A percentile compares a stretch with the other conserved stretches of the same genome.
Conservation (phyloP, 2,797 vertebrate genomes). For the Crenichthys baileyi region DNA sequence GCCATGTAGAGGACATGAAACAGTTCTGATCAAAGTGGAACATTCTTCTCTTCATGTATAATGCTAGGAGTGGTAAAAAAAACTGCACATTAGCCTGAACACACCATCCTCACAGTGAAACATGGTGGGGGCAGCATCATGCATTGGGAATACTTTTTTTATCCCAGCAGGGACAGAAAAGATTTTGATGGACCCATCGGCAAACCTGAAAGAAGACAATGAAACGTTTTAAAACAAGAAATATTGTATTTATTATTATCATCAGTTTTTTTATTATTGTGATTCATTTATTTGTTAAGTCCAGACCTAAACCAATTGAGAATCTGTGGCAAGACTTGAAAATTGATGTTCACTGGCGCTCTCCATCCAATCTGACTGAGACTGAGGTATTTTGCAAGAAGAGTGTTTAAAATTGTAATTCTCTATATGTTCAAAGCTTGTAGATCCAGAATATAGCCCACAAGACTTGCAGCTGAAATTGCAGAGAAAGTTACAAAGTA, state of each 20-base stretch:
- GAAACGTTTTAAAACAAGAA: no score
- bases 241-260: background rate
- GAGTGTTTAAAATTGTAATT: no score
- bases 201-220: background rate
- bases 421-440: no score
- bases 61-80: background rate
- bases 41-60: background rate
- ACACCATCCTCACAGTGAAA: background rate
- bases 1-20: background rate
- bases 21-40: background rate
- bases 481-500: background rate
- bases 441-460: background rate
- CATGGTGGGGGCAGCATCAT: background rate
- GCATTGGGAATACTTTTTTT: background rate
- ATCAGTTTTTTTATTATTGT: background rate
- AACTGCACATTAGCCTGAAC: background rate
- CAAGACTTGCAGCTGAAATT: background rate
- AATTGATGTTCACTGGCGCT: background rate
- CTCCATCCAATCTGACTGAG: no score
- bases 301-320: background rate
- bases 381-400: no score
- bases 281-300: no score
- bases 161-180: background rate
- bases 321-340: background rate
- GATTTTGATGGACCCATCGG: background rate